Percentiles rank a stretch among this genome's conserved stretches.
Evolutionary conservation across 2,888 invertebrate genomes (phyloP).

Genomic region (Biston betularia): DNA sequence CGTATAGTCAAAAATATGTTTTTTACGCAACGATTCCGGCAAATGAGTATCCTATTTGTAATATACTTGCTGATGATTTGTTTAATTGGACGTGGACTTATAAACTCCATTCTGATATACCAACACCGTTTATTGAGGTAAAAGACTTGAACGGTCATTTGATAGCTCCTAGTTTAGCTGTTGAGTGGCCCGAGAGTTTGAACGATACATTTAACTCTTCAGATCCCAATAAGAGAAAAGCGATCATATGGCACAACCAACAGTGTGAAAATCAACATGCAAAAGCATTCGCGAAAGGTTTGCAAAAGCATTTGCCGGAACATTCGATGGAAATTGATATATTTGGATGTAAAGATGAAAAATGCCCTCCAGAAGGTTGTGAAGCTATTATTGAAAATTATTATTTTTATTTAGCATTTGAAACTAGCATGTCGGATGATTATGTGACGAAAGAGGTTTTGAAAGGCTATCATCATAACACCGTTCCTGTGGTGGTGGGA

Average conservation of each 20-base stretch:
- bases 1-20: conserved; percentile 67
- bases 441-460: conserved; percentile 71
- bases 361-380: conserved; percentile 61
- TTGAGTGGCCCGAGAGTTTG: conserved; percentile 53
- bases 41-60: conserved; percentile 63
- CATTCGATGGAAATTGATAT: conserved; percentile 75
- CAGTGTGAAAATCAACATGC: conserved; percentile 53
- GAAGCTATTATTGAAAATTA: conserved; percentile 54
- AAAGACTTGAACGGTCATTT: conserved; percentile 56
- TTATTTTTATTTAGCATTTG: conserved; percentile 73
- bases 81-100: conserved; percentile 83
- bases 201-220: not conserved
- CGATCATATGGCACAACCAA: conserved; percentile 54
- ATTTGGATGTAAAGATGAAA: conserved; percentile 65
- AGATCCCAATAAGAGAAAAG: conserved; percentile 47
- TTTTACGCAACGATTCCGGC: conserved; percentile 67
- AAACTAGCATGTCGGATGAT: conserved; percentile 63
- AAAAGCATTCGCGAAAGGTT: conserved; percentile 53
- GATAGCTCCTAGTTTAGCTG: conserved; percentile 60
- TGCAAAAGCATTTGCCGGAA: conserved; percentile 72
- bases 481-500: conserved; percentile 89
- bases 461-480: conserved; percentile 82
- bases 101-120: conserved; percentile 72
- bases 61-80: conserved; percentile 59
- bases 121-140: conserved; percentile 71